Base-by-base conservation (phyloP, 2,888 invertebrate species). In the Sarcophaga caerulescens region DNA sequence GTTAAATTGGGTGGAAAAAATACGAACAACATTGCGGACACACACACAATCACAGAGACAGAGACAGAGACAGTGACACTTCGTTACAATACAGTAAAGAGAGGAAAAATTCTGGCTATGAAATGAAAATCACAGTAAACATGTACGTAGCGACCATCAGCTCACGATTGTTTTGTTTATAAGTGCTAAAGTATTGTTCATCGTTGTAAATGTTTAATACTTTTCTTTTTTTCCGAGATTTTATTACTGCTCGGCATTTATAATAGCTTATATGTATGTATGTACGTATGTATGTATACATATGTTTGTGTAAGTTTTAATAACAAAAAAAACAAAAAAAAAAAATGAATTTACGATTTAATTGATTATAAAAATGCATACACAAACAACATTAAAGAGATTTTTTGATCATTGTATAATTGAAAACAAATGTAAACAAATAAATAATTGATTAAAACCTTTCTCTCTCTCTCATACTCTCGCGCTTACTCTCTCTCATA, bases 1-100 rank as follows among this genome's bases (percentile, higher is more conserved):
- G 78, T 81, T 85, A 77, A 85, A 85, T 81, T 74, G 73, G 78
- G 77, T 71, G 66, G 45, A 77, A 82, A 71, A 71, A 52, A 52
- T 52, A 52, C 17, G 35, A 35, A 59, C 62, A 80, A 52, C n/a
- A 79, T 35, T 35, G 14, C 11, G 60, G n/a, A 69, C 25, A 73
- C 11, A 21, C 21, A 71, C 57, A 57, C 35, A 25, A 0, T 25
- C 5, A 17, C 19, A 23, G 10, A 11, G 4, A 25, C 35, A 52
- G 5, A 5, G 4, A 21, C 5, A 35, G 10, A 35, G 35, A 23
- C 45, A 62, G n/a, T 44, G 19, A 57, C n/a, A 57, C 14, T 57
- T 5, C 14, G 17, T 57, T 57, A 57, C 57, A 17, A 57, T n/a
- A 57, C 10, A n/a, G 60, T 60, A 21, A 19, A 17, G 19, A 0